Evolutionary conservation across 2,888 invertebrate genomes (phyloP).

Genomic region (Metellina segmentata): DNA sequence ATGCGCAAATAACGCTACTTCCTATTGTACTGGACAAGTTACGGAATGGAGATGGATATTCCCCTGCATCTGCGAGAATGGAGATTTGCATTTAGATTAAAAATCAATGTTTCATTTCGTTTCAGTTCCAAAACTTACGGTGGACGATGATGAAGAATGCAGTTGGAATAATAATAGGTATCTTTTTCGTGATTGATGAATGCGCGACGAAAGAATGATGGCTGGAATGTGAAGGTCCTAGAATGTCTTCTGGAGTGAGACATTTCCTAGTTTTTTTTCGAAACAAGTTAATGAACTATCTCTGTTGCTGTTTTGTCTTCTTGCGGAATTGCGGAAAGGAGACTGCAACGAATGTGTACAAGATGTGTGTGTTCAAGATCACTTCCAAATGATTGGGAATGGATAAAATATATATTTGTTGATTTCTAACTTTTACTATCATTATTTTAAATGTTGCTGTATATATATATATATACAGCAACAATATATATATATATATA

Average conservation of each 20-base stretch:
- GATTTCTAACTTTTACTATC: no score
- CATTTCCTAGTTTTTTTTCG: neutral
- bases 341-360: neutral
- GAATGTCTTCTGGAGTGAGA: neutral
- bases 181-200: constrained; percentile 19
- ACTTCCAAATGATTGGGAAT: neutral
- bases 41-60: neutral
- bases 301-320: neutral
- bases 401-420: neutral
- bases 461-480: no score
- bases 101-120: constrained; percentile 29
- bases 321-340: neutral
- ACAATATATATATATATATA: no score
- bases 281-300: constrained; percentile 5
- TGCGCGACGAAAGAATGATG: neutral
- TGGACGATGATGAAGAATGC: constrained; percentile 26
- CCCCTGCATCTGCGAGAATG: neutral
- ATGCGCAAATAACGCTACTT: neutral
- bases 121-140: neutral
- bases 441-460: no score
- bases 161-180: constrained; percentile 30
- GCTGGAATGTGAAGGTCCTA: neutral
- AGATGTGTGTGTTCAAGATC: neutral
- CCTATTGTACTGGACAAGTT: neutral
- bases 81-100: constrained; percentile 25